Percentiles rank a stretch among this genome's conserved stretches.
Conservation (phyloP, 2,888 invertebrate genomes). For the Andrena bucephala region DNA sequence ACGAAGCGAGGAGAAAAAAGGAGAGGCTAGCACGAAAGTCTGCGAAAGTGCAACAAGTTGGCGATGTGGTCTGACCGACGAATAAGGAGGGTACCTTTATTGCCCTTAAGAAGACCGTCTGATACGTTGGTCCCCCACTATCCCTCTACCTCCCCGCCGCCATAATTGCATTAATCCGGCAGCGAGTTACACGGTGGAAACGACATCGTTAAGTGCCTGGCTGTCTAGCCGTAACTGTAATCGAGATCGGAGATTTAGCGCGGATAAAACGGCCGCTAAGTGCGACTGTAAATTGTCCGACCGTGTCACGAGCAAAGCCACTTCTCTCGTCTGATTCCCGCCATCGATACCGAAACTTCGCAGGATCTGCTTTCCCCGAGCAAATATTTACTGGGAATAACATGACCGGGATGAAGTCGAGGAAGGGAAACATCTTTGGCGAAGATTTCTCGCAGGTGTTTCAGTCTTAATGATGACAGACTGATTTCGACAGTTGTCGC, state of each 20-base stretch:
- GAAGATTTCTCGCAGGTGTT: neutral
- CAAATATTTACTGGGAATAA: conserved; percentile 38
- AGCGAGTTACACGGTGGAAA: conserved; percentile 60
- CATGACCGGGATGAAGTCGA: neutral
- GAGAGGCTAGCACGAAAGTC: neutral
- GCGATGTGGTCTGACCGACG: conserved; percentile 64
- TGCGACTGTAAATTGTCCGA: conserved; percentile 32
- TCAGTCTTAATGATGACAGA: neutral
- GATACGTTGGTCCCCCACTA: conserved; percentile 47
- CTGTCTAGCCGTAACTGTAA: conserved; percentile 42
- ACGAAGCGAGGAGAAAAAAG: neutral
- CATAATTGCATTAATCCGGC: conserved; percentile 75
- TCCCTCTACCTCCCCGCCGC: conserved; percentile 54
- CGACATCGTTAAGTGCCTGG: conserved; percentile 67
- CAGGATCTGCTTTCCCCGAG: conserved; percentile 33
- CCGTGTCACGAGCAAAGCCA: neutral
- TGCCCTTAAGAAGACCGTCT: conserved; percentile 34
- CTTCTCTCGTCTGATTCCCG: conserved; percentile 11
- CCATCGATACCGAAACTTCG: conserved; percentile 16
- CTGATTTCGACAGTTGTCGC: no score
- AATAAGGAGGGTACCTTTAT: conserved; percentile 42
- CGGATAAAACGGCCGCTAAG: conserved; percentile 69
- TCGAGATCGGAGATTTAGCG: conserved; percentile 65
- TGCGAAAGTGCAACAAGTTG: conserved; percentile 74
- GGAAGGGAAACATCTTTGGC: neutral